Conservation (phyloP, 2,797 vertebrate genomes). For the Catharus ustulatus region DNA sequence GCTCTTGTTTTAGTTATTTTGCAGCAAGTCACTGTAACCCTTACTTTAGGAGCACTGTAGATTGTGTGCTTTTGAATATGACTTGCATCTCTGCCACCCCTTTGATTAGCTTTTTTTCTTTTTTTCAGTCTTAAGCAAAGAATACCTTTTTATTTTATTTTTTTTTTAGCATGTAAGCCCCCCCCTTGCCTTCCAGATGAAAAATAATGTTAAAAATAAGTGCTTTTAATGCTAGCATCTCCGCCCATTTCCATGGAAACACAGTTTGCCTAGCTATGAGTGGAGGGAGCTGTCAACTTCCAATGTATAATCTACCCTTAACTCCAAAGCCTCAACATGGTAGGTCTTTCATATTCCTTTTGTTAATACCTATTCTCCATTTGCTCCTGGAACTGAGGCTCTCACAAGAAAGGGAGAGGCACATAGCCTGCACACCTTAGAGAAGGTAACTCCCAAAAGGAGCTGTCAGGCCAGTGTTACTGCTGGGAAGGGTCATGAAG, state of each 20-base stretch:
- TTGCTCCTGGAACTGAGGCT: neutral
- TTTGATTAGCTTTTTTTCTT: neutral
- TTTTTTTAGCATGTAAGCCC: neutral
- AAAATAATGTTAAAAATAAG: neutral
- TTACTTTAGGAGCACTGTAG: neutral
- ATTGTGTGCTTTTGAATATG: neutral
- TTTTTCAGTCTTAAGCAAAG: neutral
- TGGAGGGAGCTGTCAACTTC: neutral
- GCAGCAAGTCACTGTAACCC: neutral
- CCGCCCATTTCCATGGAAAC: neutral
- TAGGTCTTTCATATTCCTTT: neutral
- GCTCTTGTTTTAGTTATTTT: neutral
- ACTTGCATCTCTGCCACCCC: neutral
- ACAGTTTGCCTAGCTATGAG: neutral
- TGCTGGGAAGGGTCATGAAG: neutral
- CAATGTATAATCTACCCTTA: neutral
- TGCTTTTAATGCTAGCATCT: neutral
- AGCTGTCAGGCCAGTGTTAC: neutral
- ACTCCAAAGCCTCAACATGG: neutral
- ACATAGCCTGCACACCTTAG: neutral
- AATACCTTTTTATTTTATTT: neutral
- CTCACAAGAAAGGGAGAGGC: neutral
- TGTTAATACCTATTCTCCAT: neutral
- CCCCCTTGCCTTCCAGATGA: neutral
- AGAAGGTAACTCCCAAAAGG: neutral